Conservation (phyloP, 2,888 invertebrate species). For the Diabrotica balteata region DNA sequence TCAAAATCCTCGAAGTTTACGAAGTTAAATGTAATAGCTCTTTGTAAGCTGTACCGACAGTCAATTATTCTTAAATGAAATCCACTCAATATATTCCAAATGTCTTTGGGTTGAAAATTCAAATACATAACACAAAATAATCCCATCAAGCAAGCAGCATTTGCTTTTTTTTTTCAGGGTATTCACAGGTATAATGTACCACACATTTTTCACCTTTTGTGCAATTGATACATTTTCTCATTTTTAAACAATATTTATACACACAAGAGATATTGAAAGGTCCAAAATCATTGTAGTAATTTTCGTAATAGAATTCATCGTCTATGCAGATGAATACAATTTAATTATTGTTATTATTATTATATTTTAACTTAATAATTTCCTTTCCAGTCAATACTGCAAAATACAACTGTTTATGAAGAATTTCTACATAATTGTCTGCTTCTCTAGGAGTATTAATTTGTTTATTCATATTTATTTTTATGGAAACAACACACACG, state of each 20-base stretch:
- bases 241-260: constrained; percentile 80
- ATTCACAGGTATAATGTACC: constrained; percentile 80
- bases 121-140: constrained; percentile 79
- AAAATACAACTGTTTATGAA: constrained; percentile 72
- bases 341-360: constrained; percentile 69
- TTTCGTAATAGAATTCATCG: constrained; percentile 80
- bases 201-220: constrained; percentile 74
- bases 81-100: constrained; percentile 69
- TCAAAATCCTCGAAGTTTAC: constrained; percentile 86
- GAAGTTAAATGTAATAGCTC: constrained; percentile 77
- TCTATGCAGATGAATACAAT: constrained; percentile 82
- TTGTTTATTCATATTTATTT: constrained; percentile 31
- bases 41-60: constrained; percentile 71
- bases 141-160: constrained; percentile 87
- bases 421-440: constrained; percentile 54
- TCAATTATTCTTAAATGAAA: constrained; percentile 77
- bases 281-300: constrained; percentile 89
- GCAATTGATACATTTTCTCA: constrained; percentile 76
- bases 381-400: constrained; percentile 69
- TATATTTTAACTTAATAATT: constrained; percentile 70
- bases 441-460: constrained; percentile 46
- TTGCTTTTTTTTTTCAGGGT: constrained; percentile 80
- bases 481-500: constrained; percentile 42
- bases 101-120: constrained; percentile 74
- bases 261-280: constrained; percentile 87